Base-by-base conservation (phyloP, 2,113 vertebrate genomes). In the Tautogolabrus adspersus region DNA sequence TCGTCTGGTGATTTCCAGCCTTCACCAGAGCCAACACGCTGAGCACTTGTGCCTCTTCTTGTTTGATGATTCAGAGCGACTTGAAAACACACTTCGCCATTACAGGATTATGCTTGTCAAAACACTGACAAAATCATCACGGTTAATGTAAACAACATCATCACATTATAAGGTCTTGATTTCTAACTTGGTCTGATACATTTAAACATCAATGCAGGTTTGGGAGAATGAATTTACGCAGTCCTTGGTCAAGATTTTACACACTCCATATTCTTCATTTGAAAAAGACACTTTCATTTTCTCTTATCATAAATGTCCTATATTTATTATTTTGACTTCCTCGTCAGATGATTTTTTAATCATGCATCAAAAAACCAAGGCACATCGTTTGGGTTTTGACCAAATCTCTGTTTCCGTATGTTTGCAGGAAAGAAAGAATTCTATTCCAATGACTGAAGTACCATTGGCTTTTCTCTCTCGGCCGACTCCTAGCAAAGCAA, bases 11-110 rank as follows among this genome's bases (percentile, higher is more conserved):
- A 44, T 66, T n/a, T n/a, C 37, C 21, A 54, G 18, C n/a, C 10
- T n/a, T 13, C 10, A 76, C 10, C 10, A 0, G 8, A 11, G 18
- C 5, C 60, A n/a, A 15, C 47, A 16, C 51, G 56, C 54, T 61
- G 0, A 47, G 21, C 23, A 42, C 6, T 30, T 62, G 23, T 10
- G 15, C 15, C 46, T 21, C 40, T 76, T 13, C 37, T 71, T 26
- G 6, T 15, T 16, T 6, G 37, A 21, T 75, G 73, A 86, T 26
- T 82, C 22, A 81, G 52, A 10, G 11, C 11, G 51, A 57, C 1
- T 0, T 44, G 9, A 60, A n/a, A 2, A 2, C 15, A 42, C 8
- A 65, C 47, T 58, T 63, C 1, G 1, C 49, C 8, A 72, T 73
- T 57, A 62, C 0, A n/a, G 19, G 57, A 57, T 74, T 66, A 59